Base-by-base conservation (phyloP, 2,113 vertebrate species). In the Aythya baeri region DNA sequence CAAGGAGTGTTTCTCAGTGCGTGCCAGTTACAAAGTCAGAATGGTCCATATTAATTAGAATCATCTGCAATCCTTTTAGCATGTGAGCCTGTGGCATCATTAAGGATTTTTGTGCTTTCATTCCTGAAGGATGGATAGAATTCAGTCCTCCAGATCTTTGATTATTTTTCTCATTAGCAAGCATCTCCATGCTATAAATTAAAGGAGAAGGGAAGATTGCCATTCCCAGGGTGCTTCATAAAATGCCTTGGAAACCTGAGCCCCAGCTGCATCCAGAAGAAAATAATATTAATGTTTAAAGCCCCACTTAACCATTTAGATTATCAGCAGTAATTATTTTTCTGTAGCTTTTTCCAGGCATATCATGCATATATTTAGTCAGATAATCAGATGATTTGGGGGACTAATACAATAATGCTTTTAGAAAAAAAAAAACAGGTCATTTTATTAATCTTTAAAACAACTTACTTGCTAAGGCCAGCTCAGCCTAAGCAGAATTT, bases 121-220 rank as follows among this genome's bases (percentile, higher is more conserved):
- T 91, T 97, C 83, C 92, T 91, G 17, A 86, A 97, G 92, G 87
- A 96, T 87, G 85, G 88, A 83, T 91, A 54, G 75, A 72, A 54
- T 80, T 97, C 90, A 61, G 66, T 93, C 67, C 91, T 94, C 76
- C 43, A 88, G 82, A 94, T 95, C 93, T 89, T 94, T 96, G 90
- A 96, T 96, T 96, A 94, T 96, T 97, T 96, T 97, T 95, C 95
- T 95, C 88, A 96, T 97, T 97, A 97, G 63, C 84, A 95, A 85
- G 41, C 89, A 90, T 96, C 76, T 85, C 84, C 54, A 32, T 52
- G 59, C 88, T 88, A 34, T 95, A 83, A 95, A 95, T 97, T 96
- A 94, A 95, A 91, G 94, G 78, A 89, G 84, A 73, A 86, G 54
- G 91, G 61, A 91, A 89, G 76, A 78, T 83, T 95, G 90, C 62